A percentile compares a stretch with the other conserved stretches of the same genome.
phyloP scores from a whole-genome alignment of 2,113 vertebrate genomes.

The Heptranchias perlo region DNA sequence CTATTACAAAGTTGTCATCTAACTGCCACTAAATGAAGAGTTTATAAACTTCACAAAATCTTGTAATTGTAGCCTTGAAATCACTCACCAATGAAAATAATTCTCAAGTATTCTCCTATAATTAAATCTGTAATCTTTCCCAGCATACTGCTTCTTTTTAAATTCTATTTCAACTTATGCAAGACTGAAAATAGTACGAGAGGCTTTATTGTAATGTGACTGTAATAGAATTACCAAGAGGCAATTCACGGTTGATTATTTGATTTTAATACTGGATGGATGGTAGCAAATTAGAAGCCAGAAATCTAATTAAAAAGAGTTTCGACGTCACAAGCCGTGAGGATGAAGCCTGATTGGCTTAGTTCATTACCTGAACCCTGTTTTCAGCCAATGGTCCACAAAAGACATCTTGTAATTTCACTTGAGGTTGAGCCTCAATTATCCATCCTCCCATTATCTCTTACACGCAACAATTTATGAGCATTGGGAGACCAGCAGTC shows the following conservation, averaged over 20 bases:
- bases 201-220: not conserved
- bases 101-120: not conserved
- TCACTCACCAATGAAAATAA: not conserved
- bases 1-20: not conserved
- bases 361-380: not conserved
- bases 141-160: not conserved
- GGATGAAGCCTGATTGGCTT: not conserved
- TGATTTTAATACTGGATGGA: not conserved
- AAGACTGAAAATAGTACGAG: not conserved
- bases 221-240: not conserved
- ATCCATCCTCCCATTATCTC: not conserved
- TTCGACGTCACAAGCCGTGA: not conserved
- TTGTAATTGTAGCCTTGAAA: not conserved
- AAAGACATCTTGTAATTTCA: not conserved
- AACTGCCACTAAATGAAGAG: not conserved
- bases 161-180: not conserved
- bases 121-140: not conserved
- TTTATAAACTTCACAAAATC: not conserved
- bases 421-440: not conserved
- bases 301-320: not conserved
- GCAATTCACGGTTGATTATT: not conserved
- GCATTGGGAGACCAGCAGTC: not conserved
- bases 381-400: not conserved
- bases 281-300: not conserved
- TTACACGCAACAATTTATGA: not conserved